Percentiles rank a stretch among this genome's conserved stretches.
Evolutionary conservation across 2,888 invertebrate genomes (phyloP).

Genomic region (Drosophila leonis): DNA sequence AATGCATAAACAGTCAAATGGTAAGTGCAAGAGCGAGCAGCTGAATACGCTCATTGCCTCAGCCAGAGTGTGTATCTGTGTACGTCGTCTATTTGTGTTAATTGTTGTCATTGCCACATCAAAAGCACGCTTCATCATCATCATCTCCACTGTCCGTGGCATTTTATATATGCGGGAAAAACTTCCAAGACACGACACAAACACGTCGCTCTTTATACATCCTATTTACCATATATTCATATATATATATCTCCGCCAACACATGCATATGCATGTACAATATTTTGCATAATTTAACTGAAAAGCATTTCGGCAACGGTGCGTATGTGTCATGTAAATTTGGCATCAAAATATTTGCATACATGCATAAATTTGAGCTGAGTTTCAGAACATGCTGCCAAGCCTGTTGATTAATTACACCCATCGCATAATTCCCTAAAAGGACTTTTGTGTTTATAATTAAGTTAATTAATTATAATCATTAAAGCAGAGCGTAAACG

Average conservation of each 20-base stretch:
- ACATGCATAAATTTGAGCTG: conserved; percentile 33
- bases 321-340: conserved; percentile 61
- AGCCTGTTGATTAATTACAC: conserved; percentile 42
- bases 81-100: conserved; percentile 50
- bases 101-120: conserved; percentile 64
- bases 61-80: neutral
- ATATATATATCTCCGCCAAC: neutral
- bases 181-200: conserved; percentile 1
- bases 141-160: conserved; percentile 20
- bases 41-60: conserved; percentile 40
- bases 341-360: conserved; percentile 32
- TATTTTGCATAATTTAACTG: conserved; percentile 58
- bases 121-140: conserved; percentile 59
- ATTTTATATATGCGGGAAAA: conserved; percentile 5
- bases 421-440: conserved; percentile 17
- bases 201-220: neutral
- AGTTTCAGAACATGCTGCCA: neutral
- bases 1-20: conserved; percentile 60
- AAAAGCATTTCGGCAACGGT: conserved; percentile 39
- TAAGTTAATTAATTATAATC: conserved; percentile 45
- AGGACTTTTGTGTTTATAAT: conserved; percentile 51
- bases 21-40: conserved; percentile 40
- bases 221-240: neutral
- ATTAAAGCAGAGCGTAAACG: conserved; percentile 15
- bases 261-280: conserved; percentile 4